A percentile compares a stretch with the other conserved stretches of the same genome.
Evolutionary conservation across 1,140 invertebrate species (phyloP).

Genomic region (Mactra quadrangularis): DNA sequence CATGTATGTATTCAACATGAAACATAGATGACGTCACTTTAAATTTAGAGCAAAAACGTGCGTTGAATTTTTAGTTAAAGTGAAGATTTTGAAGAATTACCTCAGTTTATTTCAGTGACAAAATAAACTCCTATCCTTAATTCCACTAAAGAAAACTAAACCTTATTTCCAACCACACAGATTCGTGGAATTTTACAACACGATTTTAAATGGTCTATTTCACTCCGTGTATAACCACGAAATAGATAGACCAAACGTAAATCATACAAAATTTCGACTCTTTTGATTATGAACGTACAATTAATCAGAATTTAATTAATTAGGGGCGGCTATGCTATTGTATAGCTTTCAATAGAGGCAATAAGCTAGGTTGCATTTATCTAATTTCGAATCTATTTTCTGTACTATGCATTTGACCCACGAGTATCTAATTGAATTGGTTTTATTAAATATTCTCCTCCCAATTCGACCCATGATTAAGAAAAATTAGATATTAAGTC

Average conservation of each 20-base stretch:
- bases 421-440: constrained; percentile 53
- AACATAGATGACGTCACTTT: no score
- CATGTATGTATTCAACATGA: no score
- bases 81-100: no score
- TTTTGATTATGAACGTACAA: constrained; percentile 23
- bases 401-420: constrained; percentile 48
- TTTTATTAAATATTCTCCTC: constrained; percentile 53
- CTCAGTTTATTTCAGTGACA: no score
- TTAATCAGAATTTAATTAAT: constrained; percentile 61
- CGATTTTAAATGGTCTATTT: no score
- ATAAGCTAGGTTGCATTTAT: constrained; percentile 53
- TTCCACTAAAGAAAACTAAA: no score
- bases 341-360: constrained; percentile 30
- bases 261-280: constrained; percentile 33
- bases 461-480: constrained; percentile 33
- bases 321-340: constrained; percentile 26
- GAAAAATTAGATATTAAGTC: constrained; percentile 57
- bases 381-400: constrained; percentile 55
- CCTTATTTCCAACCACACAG: no score
- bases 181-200: no score
- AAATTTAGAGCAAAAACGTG: no score
- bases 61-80: no score
- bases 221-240: neutral
- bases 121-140: no score
- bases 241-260: constrained; percentile 12